Evolutionary conservation across 2,113 vertebrate species (phyloP).

Genomic region (Elephantulus edwardii): DNA sequence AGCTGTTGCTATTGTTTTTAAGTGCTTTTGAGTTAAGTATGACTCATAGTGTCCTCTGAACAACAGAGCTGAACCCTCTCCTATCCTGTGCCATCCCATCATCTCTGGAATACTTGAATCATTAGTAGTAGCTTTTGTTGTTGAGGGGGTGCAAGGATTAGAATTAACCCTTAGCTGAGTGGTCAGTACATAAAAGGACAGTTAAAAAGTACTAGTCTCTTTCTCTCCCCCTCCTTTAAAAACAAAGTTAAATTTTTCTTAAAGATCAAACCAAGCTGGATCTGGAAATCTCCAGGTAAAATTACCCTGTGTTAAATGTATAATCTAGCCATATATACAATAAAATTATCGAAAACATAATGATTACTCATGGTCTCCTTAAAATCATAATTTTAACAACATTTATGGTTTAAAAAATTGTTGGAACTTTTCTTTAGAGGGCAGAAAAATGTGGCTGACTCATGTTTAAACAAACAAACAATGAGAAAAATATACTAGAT

Average conservation of each 20-base stretch:
- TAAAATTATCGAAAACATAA: conserved; percentile 13
- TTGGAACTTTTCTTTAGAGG: neutral
- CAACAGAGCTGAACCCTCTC: too few species aligned
- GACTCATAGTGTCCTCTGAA: too few species aligned
- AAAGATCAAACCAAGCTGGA: neutral
- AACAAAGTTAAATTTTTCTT: too few species aligned
- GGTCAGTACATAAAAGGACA: neutral
- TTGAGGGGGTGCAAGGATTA: neutral
- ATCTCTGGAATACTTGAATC: too few species aligned
- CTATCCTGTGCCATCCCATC: too few species aligned
- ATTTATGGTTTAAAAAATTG: conserved; percentile 25
- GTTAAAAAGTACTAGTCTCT: neutral
- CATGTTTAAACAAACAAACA: conserved; percentile 16
- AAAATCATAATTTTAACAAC: conserved; percentile 35
- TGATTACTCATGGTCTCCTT: conserved; percentile 34
- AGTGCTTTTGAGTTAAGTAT: too few species aligned
- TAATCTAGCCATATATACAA: conserved; percentile 23
- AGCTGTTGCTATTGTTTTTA: too few species aligned
- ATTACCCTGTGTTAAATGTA: conserved; percentile 22
- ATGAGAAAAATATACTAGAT: neutral
- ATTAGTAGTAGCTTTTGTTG: too few species aligned
- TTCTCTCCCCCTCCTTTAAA: neutral
- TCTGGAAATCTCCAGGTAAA: neutral
- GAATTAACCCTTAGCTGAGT: neutral
- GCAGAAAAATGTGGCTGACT: conserved; percentile 34